Conservation (phyloP, 2,113 vertebrate species). For the western clawed frog (Xenopus tropicalis) region DNA sequence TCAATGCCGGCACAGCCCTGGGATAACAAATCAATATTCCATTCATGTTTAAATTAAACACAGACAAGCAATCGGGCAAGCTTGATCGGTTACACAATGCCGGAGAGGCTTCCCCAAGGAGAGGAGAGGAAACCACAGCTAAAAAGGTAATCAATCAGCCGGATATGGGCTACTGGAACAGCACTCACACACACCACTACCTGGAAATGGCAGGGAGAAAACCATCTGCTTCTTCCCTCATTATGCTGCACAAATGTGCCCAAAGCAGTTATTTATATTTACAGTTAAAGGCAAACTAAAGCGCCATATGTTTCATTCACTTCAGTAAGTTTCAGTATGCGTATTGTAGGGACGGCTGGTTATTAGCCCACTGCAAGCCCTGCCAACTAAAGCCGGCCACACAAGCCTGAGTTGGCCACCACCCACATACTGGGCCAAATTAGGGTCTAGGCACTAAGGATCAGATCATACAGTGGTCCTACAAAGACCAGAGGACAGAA, state of each 20-base stretch:
- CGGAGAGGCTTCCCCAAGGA: background rate
- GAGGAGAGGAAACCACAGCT: background rate
- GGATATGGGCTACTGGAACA: background rate
- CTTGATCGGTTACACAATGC: conserved; percentile 7
- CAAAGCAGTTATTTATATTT: background rate
- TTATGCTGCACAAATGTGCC: background rate
- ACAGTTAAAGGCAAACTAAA: too few relatives aligned
- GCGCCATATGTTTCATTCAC: too few relatives aligned
- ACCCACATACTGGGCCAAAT: too few relatives aligned
- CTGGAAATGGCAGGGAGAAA: background rate
- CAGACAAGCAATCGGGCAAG: background rate
- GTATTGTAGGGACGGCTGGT: too few relatives aligned
- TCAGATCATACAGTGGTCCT: too few relatives aligned
- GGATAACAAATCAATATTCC: background rate
- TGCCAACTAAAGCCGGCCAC: too few relatives aligned
- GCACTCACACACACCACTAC: background rate
- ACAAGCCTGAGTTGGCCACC: too few relatives aligned
- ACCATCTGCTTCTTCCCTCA: background rate
- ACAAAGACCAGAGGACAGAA: too few relatives aligned
- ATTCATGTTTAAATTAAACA: background rate
- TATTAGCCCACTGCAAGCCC: too few relatives aligned
- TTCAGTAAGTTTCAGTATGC: too few relatives aligned
- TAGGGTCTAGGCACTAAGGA: too few relatives aligned
- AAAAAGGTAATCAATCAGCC: conserved; percentile 14
- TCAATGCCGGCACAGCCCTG: background rate